Evolutionary conservation across 2,888 invertebrate genomes (phyloP), one percentile per base, ranked within the genome.

Genomic region (Chrysolina haemoptera): DNA sequence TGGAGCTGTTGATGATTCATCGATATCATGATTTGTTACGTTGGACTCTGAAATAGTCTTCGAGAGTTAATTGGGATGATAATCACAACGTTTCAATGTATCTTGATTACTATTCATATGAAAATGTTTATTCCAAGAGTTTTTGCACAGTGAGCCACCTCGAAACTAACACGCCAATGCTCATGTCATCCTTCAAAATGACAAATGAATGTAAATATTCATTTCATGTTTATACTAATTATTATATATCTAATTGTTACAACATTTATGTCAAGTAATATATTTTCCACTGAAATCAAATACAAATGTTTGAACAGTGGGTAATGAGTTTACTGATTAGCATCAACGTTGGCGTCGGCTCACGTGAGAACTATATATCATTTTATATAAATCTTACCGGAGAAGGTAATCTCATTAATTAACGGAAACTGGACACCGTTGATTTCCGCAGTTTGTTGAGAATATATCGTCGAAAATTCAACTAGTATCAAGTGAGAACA

Each of bases 241-340:
- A n/a, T n/a, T n/a, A n/a, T n/a, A n/a, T 68, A 65, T 53, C 27
- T 22, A 27, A 68, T 70, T 74, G 78, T 80, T 78, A 79, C 70
- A 68, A 73, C 67, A 70, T 75, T 55, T 27, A 64, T 70, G 80
- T 71, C 65, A 78, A 76, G 76, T 78, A 76, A 80, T 80, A 75
- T 79, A 74, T 80, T 79, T 78, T 73, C 75, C 71, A 79, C 75
- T 43, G 46, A 77, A 68, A 72, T 70, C 55, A 68, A 72, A 65
- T 12, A 18, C 67, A 79, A 80, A 80, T 80, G 78, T 80, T 80
- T 74, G 72, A 66, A 41, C 35, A 71, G 53, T 20, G 18, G 55
- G 50, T 20, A 35, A 50, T 16, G 35, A 20, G 50, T 50, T 12
- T 62, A 62, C 14, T 55, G 62, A 73, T 78, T 78, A 74, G 66